Base-by-base conservation (phyloP, 1,140 invertebrate species). In the Sycophila sp. region DNA sequence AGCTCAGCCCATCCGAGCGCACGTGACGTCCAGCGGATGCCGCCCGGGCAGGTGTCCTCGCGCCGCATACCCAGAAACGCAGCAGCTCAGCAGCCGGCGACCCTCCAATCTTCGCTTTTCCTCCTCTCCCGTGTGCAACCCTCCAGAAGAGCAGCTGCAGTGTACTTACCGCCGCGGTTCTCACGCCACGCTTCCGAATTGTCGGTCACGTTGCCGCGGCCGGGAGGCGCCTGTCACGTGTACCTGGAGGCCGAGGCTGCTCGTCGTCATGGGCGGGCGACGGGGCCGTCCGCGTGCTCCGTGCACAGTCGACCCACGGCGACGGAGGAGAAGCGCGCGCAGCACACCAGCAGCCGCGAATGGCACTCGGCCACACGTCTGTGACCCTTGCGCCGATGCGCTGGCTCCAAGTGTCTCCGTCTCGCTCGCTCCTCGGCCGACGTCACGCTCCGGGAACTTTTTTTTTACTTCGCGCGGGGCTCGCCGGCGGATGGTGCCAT, bases 341-440 rank as follows among this genome's bases (percentile, higher is more conserved):
- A 22, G 17, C 19, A 22, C 42, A 47, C 17, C 42, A 22, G 17
- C 26, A 53, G 26, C 49, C 49, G 26, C 49, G 49, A 53, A 53
- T 53, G 49, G 49, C 49, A 53, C 49, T 53, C 49, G 49, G 49
- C 49, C 49, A 53, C 49, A 53, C 49, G 49, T 5, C 49, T n/a
- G n/a, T n/a, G 42, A 6, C 17, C 17, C 17, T 7, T 17, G 7
- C 6, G 42, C 8, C 13, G 42, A 22, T 47, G 17, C 2, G 42
- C 3, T 47, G 3, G 40, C n/a, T 19, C 3, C 24, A 47, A 22
- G 17, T 47, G 17, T 22, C 17, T 47, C 42, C 10, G 19, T 47
- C 19, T 47, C 42, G 19, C 42, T 22, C 42, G n/a, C n/a, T n/a
- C n/a, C n/a, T n/a, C n/a, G n/a, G n/a, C n/a, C n/a, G n/a, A n/a